phyloP scores from a whole-genome alignment of 2,888 invertebrate species.

The Congeria kusceri region DNA sequence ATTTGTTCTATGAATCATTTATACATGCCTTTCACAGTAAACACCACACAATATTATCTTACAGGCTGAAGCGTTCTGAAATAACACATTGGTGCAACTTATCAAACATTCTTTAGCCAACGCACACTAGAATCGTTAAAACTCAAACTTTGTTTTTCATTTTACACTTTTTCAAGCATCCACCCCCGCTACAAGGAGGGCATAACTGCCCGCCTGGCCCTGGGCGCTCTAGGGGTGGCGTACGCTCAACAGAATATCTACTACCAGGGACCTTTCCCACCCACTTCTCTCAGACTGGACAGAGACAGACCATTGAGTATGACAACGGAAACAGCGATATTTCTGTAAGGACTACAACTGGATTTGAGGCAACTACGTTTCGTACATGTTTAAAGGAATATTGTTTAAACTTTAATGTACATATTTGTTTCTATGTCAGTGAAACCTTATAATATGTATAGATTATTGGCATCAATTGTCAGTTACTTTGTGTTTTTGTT shows the following conservation, averaged over 20 bases:
- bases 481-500: no score
- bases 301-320: constrained; percentile 1
- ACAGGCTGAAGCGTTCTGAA: no score
- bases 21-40: no score
- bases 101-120: no score
- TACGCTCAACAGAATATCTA: constrained; percentile 22
- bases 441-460: no score
- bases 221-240: constrained; percentile 26
- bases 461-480: no score
- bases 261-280: constrained; percentile 11
- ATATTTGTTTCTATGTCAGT: no score
- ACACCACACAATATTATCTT: no score
- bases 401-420: background rate
- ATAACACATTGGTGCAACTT: no score
- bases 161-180: constrained; percentile 8
- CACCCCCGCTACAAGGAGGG: constrained; percentile 43
- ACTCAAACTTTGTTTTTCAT: no score
- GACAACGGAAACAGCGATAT: constrained; percentile 7
- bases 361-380: background rate
- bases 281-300: background rate
- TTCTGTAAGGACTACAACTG: background rate
- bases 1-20: no score
- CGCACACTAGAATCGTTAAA: no score
- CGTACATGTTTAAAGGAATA: background rate
- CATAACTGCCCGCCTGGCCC: constrained; percentile 26